Conservation (phyloP, 2,888 invertebrate genomes). For the Cryptocheilus praepositus region DNA sequence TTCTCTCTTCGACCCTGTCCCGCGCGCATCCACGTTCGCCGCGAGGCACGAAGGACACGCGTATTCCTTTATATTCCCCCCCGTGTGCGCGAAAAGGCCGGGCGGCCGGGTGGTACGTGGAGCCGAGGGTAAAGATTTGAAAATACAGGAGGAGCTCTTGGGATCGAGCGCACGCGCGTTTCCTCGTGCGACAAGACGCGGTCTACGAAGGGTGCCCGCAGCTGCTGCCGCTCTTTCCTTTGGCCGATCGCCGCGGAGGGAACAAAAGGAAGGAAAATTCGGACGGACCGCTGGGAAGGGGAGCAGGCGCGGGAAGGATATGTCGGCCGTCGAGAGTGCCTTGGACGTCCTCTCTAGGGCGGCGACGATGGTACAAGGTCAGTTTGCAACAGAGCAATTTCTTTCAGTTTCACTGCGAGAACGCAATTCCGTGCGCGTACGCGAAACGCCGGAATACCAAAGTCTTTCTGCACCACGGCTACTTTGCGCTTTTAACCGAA, state of each 20-base stretch:
- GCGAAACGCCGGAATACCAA: no score
- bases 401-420: background rate
- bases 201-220: conserved; percentile 3
- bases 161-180: conserved; percentile 12
- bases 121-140: background rate
- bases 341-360: conserved; percentile 91
- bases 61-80: no score
- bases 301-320: conserved; percentile 64
- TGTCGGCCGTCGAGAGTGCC: conserved; percentile 88
- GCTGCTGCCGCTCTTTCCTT: background rate
- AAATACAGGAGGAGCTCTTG: conserved; percentile 7
- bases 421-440: background rate
- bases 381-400: conserved; percentile 45
- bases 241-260: background rate
- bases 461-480: no score
- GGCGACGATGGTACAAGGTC: conserved; percentile 90
- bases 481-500: no score
- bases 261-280: conserved; percentile 17
- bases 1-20: conserved; percentile 30
- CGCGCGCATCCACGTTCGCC: conserved; percentile 7
- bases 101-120: no score
- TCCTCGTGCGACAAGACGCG: conserved; percentile 4
- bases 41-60: no score
- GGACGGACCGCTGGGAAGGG: conserved; percentile 19
- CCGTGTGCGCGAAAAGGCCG: no score